Conservation (phyloP, 1,140 invertebrate species). For the Thalassaphorura encarpata region DNA sequence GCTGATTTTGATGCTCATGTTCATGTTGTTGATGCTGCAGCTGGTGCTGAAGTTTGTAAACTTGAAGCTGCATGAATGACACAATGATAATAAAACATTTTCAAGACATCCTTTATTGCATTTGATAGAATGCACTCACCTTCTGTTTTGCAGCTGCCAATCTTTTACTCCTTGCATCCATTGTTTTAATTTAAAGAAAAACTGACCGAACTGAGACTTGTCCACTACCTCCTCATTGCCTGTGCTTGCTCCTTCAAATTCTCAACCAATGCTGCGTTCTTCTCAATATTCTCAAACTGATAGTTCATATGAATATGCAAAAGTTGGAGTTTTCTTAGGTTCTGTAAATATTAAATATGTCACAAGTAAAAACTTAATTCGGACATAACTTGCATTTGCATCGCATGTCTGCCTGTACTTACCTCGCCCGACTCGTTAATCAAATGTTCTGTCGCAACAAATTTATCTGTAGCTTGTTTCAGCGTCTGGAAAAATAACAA, state of each 20-base stretch:
- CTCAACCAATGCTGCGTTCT: conserved; percentile 20
- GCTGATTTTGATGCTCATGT: neutral
- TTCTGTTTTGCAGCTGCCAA: conserved; percentile 14
- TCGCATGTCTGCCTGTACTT: neutral
- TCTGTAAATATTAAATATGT: conserved; percentile 7
- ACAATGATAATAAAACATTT: neutral
- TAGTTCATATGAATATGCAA: conserved; percentile 29
- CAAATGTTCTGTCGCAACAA: conserved; percentile 17
- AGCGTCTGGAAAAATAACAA: conserved; percentile 9
- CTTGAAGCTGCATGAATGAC: neutral
- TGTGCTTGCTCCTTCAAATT: conserved; percentile 28
- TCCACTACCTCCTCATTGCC: conserved; percentile 24
- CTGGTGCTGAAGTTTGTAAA: conserved; percentile 2
- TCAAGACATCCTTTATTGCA: neutral
- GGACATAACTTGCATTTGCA: neutral
- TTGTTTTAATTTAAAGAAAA: neutral
- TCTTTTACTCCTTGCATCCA: neutral
- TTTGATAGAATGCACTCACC: neutral
- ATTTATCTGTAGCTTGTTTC: conserved; percentile 19
- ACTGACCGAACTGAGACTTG: neutral
- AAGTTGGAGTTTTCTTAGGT: conserved; percentile 25
- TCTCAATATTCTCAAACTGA: conserved; percentile 26
- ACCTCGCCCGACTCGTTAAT: conserved; percentile 26
- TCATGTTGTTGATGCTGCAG: neutral
- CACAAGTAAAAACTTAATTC: neutral